Percentiles rank a stretch among this genome's conserved stretches.
phyloP scores from a whole-genome alignment of 1,140 invertebrate genomes.

The Hydropsyche tenuis region DNA sequence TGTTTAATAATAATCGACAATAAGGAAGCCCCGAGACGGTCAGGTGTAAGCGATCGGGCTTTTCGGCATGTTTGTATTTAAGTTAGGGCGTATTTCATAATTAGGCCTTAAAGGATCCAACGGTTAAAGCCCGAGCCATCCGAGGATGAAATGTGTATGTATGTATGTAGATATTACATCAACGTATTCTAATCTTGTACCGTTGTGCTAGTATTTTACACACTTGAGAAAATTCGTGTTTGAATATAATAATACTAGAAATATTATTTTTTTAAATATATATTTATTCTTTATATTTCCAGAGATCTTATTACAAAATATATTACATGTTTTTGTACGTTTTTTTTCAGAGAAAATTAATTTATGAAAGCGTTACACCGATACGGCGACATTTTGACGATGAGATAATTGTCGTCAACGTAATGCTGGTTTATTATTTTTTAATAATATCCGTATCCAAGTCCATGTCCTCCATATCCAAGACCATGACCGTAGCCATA shows the following conservation, averaged over 20 bases:
- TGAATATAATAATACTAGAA: too few relatives aligned
- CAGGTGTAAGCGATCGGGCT: background rate
- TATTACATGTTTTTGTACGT: too few relatives aligned
- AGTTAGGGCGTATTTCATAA: constrained; percentile 1
- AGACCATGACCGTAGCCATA: constrained; percentile 27
- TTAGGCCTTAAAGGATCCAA: constrained; percentile 3
- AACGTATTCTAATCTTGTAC: background rate
- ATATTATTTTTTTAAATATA: too few relatives aligned
- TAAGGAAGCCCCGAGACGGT: background rate
- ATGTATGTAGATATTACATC: background rate
- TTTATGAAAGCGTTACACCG: too few relatives aligned
- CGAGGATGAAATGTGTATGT: background rate
- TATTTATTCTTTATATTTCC: too few relatives aligned
- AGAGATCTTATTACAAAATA: too few relatives aligned
- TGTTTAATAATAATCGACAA: background rate
- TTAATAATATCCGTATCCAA: constrained; percentile 36
- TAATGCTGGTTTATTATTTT: background rate
- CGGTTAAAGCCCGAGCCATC: background rate
- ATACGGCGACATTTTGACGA: too few relatives aligned
- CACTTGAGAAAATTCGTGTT: too few relatives aligned
- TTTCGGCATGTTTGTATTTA: background rate
- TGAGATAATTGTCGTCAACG: too few relatives aligned
- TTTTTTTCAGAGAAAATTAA: too few relatives aligned
- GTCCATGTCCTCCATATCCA: constrained; percentile 33
- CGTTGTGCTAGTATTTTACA: background rate